Evolutionary conservation across 2,888 invertebrate genomes (phyloP).

Genomic region (Fragum sueziense): DNA sequence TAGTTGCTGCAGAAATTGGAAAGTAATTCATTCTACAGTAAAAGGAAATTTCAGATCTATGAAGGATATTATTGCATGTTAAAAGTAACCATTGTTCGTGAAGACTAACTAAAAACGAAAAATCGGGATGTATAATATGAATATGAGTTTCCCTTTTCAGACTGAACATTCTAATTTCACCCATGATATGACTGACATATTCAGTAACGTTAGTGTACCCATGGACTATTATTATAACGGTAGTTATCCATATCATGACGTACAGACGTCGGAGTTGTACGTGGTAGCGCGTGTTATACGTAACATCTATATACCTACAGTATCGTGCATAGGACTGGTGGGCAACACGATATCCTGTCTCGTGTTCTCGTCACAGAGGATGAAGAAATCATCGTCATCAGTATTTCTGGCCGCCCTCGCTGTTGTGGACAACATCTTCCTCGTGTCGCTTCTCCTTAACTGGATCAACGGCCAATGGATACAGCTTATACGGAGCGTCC

Average conservation of each 20-base stretch:
- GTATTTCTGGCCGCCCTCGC: conserved; percentile 90
- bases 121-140: neutral
- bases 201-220: neutral
- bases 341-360: conserved; percentile 89
- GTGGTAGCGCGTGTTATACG: conserved; percentile 8
- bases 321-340: conserved; percentile 87
- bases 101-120: no score
- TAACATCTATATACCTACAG: conserved; percentile 84
- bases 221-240: neutral
- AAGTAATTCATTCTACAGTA: no score
- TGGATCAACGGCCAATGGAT: conserved; percentile 66
- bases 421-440: conserved; percentile 80
- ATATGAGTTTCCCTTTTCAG: neutral
- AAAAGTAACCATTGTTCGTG: no score
- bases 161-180: neutral
- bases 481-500: conserved; percentile 77
- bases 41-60: no score
- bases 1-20: no score
- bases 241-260: neutral
- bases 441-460: conserved; percentile 85
- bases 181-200: neutral
- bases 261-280: conserved; percentile 5
- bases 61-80: no score
- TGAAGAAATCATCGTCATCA: conserved; percentile 89
- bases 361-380: conserved; percentile 89